These are phyloP conservation scores for Bombylius major DNA, from an alignment of 2,888 invertebrate species.

Conservation along the genomic window DNA sequence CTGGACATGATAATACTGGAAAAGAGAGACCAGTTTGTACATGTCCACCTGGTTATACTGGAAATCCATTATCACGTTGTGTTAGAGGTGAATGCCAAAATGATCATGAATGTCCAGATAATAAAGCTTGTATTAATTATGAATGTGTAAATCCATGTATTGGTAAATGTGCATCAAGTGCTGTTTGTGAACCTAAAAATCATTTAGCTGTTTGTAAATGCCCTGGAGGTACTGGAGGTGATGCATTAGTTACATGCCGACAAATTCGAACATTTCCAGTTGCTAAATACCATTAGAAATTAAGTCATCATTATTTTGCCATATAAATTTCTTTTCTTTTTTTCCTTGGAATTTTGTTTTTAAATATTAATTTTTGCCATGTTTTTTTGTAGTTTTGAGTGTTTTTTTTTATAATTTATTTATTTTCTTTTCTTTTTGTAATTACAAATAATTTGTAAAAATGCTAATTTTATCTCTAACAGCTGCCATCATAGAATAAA, in stretches of 20 bases:
- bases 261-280: conserved; percentile 31
- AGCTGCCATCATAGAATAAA: no score
- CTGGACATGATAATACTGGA: conserved; percentile 70
- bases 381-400: no score
- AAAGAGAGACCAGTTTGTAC: conserved; percentile 77
- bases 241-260: conserved; percentile 47
- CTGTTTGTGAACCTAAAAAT: conserved; percentile 59
- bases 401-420: no score
- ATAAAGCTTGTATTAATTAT: conserved; percentile 65
- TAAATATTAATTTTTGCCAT: no score
- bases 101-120: conserved; percentile 63
- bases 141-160: conserved; percentile 61
- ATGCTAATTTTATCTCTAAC: no score
- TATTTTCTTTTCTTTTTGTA: no score
- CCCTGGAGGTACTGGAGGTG: conserved; percentile 49
- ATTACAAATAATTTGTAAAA: no score
- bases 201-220: conserved; percentile 78
- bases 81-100: conserved; percentile 63
- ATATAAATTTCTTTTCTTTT: no score
- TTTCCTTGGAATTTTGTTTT: no score
- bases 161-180: conserved; percentile 65
- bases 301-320: no score
- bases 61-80: conserved; percentile 62
- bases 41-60: conserved; percentile 63
- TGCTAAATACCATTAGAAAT: conserved; percentile 26